Evolutionary conservation across 2,888 invertebrate genomes (phyloP), one percentile per base, ranked within the genome.

Genomic region (Marronus borbonicus): DNA sequence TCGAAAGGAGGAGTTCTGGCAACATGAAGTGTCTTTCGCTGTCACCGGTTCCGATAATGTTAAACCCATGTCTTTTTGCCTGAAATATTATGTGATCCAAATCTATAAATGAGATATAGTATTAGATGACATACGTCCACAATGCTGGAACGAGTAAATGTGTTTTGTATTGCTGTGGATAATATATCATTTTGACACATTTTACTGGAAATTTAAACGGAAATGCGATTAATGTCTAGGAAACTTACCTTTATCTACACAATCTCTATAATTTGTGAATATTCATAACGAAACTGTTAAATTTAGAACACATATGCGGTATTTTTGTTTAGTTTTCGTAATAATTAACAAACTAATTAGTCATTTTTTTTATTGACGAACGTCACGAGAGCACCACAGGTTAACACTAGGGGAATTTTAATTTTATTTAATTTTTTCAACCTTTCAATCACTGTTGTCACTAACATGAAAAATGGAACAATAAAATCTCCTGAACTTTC

Each of bases 21-120:
- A 95, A 88, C 93, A 94, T 10, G 95, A 92, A 0, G 96, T 95
- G 86, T 95, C 94, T 89, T 96, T 96, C 81, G 94, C 92, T 39
- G 98, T 98, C 82, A 98, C 95, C 62, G 99, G 99, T 90, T 99
- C 98, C 79, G 98, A 97, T 81, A 99, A 90, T 84, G 98, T 98
- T 90, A 98, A 98, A 85, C 99, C 99, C 99, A 99, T 78, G n/a
- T 49, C 64, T 72, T 39, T 72, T 36, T 8, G 64, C 76, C 76
- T 76, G 20, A 44, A 68, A 76, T 58, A 36, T 66, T 58, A 76
- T 60, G 20, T 74, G 60, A 74, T 74, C 72, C 72, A 74, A 74
- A 17, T 74, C 72, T 74, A 36, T 58, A 70, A 70, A 70, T 17
- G 31, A 20, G 36, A 8, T 17, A 58, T 3, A 58, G 44, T 50